Base-by-base conservation (phyloP, 2,888 invertebrate species). In the Deladenus siricidicola region DNA sequence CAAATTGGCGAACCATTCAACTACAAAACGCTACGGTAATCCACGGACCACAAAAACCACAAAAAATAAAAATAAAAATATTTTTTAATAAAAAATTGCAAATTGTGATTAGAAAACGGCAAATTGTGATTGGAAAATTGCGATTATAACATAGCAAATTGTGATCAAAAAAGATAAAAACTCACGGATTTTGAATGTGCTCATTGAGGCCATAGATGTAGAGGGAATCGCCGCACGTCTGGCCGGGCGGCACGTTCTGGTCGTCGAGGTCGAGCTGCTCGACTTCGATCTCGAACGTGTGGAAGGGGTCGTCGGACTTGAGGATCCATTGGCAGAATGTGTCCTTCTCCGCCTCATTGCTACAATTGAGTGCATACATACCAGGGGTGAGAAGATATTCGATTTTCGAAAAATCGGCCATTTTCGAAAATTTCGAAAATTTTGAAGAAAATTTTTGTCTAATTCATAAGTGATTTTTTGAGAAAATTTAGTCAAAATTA, bases 311-410 rank as follows among this genome's bases (percentile, higher is more conserved):
- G 17, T 48, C 58, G 1, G 70, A 58, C 52, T 62, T 66, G 50
- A 70, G 50, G 23, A 72, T 64, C 71, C 71, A 71, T 56, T 71
- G 73, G 62, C 72, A 71, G 66, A 69, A 69, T 21, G 73, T 65
- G 19, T 34, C 54, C 49, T 64, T 66, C 26, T 42, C 39, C 23
- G 64, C 53, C 4, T 50, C 60, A 6, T 52, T 48, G 3, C 70
- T 70, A 34, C 58, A 70, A 10, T n/a, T 65, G 59, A 29, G 60
- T 58, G 39, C 3, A 58, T 34, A 17, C 58, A 61, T 10, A 44
- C 29, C 24, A 39, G 30, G 39, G 8, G 23, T n/a, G n/a, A n/a
- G n/a, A n/a, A n/a, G n/a, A n/a, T n/a, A n/a, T n/a, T n/a, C n/a
- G n/a, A n/a, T n/a, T 51, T 51, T 24, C 28, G 23, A 24, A 26